Evolutionary conservation across 2,797 vertebrate genomes (phyloP).

Genomic region (Peromyscus aztecus): DNA sequence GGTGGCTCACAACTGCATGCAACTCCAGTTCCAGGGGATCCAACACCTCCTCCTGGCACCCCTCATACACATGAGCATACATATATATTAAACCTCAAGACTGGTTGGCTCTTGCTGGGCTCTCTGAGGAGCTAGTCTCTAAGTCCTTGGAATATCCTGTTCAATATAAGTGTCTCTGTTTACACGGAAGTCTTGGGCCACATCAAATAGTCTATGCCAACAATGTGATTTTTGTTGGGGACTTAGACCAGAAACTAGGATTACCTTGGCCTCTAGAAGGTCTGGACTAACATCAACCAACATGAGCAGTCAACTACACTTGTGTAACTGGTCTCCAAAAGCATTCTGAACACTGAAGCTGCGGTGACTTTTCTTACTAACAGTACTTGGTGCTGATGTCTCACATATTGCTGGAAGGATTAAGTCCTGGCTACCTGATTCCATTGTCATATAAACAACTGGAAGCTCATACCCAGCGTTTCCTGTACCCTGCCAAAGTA

Average conservation of each 20-base stretch:
- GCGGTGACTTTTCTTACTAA: background rate
- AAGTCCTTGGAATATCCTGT: background rate
- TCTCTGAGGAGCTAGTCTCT: background rate
- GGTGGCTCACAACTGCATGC: background rate
- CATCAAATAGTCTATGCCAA: background rate
- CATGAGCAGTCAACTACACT: background rate
- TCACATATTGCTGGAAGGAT: background rate
- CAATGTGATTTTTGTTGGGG: background rate
- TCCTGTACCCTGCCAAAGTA: background rate
- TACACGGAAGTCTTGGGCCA: background rate
- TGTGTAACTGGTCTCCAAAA: background rate
- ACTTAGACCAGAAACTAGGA: background rate
- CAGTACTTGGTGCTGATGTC: background rate
- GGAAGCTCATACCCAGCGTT: background rate
- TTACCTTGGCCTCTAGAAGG: background rate
- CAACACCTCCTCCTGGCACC: background rate
- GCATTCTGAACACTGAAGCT: background rate
- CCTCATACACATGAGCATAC: background rate
- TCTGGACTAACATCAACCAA: background rate
- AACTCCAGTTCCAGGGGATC: background rate
- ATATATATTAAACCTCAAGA: background rate
- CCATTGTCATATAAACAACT: background rate
- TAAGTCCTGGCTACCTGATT: background rate
- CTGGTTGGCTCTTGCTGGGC: background rate
- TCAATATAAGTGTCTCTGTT: background rate